These are phyloP conservation scores for Papilio polyxenes DNA, from an alignment of 1,140 invertebrate species.

Conservation along the genomic window DNA sequence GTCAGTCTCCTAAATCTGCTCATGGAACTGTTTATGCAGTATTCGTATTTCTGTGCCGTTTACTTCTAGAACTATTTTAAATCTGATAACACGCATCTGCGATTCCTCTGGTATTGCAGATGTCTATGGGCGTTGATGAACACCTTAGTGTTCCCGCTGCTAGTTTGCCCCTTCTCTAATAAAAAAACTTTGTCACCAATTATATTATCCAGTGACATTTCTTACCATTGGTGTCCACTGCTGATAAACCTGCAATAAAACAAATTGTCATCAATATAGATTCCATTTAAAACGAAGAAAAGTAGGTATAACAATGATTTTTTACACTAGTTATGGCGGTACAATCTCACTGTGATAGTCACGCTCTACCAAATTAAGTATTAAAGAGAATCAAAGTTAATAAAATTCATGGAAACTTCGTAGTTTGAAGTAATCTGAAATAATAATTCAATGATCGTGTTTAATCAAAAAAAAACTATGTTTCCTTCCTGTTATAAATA, in stretches of 20 bases:
- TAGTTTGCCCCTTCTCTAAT: too few species aligned
- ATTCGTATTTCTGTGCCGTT: background rate
- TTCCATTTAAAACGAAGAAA: too few species aligned
- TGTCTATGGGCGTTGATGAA: too few species aligned
- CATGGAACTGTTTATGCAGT: conserved; percentile 5
- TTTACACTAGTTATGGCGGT: too few species aligned
- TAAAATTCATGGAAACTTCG: background rate
- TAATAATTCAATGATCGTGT: background rate
- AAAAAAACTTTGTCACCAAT: background rate
- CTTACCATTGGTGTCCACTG: background rate
- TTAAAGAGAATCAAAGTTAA: background rate
- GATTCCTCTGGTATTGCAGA: too few species aligned
- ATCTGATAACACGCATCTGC: background rate
- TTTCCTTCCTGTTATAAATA: background rate
- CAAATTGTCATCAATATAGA: background rate
- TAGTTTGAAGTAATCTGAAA: too few species aligned
- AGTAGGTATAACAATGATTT: too few species aligned
- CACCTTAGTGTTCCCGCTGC: too few species aligned
- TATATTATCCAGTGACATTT: background rate
- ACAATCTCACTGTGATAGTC: too few species aligned
- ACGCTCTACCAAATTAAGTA: too few species aligned
- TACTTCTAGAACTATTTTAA: background rate
- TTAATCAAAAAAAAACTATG: background rate
- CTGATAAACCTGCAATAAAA: background rate
- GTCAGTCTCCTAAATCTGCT: background rate